Evolutionary conservation across 1,140 invertebrate species (phyloP), one percentile per base, ranked within the genome.

Genomic region (Delia radicum): DNA sequence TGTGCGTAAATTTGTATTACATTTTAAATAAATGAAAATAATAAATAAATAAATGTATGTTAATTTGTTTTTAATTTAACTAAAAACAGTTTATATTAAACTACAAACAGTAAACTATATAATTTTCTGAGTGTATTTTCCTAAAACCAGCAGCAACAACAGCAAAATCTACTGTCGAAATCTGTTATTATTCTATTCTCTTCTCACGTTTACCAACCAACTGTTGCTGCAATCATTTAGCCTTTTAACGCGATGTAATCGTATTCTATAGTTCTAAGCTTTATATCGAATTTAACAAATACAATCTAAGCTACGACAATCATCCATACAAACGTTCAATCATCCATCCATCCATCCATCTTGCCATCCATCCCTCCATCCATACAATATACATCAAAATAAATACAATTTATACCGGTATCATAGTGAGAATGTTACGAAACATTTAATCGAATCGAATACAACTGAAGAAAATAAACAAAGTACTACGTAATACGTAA

Each of bases 131-230:
- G n/a, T n/a, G n/a, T n/a, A n/a, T n/a, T n/a, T n/a, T n/a, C 8
- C 12, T 42, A 42, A 42, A 42, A 42, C 37, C 12, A 42, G n/a
- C 37, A 42, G 10, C 37, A 13, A 37, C 3, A 5, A 13, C 8
- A 37, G 15, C 33, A 10, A 55, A 55, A n/a, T n/a, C n/a, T n/a
- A n/a, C n/a, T n/a, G n/a, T n/a, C n/a, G n/a, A n/a, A 55, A 55
- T 55, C 48, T 18, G n/a, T 55, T 7, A 55, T 55, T 21, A 55
- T 55, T 55, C n/a, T n/a, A 55, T 55, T 55, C 21, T 55, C 48
- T 55, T 55, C 65, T 69, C 65, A 69, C 65, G 65, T 69, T 69
- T 69, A 69, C 2, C 65, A 69, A 69, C 65, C 65, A 69, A 69
- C 37, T 69, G 65, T 69, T 69, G 65, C 65, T 37, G 65, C 29